Base-by-base conservation (phyloP, 2,888 invertebrate species). In the Parascotia fuliginaria region DNA sequence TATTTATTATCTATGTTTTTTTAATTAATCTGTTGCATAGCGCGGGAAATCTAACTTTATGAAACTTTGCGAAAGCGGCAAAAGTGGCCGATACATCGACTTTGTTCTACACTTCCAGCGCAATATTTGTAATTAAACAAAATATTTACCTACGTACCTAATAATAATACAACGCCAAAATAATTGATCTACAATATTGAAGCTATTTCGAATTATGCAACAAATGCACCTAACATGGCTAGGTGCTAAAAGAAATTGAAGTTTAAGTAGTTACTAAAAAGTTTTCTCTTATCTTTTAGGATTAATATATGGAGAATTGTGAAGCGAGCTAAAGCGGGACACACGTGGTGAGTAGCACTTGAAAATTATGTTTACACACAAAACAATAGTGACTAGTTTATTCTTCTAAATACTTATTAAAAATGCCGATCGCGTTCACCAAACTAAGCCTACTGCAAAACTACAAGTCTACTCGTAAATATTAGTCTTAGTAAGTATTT, bases 361-460 rank as follows among this genome's bases (percentile, higher is more conserved):
- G 49, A 54, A n/a, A n/a, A 55, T 49, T 50, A 56, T 16, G 38
- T 44, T 46, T 44, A 40, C 13, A 34, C 42, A 38, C 33, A 51
- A 58, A 49, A 45, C 19, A 42, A 37, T 22, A 29, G 15, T 12
- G 32, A 47, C 9, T 56, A 24, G 7, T 45, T 5, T 48, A 43
- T 51, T 42, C 39, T 43, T 40, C 39, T 42, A 38, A 60, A 43
- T 57, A 24, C 7, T 47, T 51, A 57, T 28, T 24, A 40, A 19
- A 50, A 56, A 50, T 52, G 63, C 24, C 41, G 38, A 51, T 44
- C 38, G 57, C 65, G 33, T 42, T 60, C 48, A 46, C 16, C 47
- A 54, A 48, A 58, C 60, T 58, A 66, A 51, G 53, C 49, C 65
- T 64, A 68, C 58, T 51, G 54, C 59, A 38, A 59, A 47, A 65